Evolutionary conservation across 2,888 invertebrate species (phyloP), one percentile per base, ranked within the genome.

Genomic region (Tetanocera ferruginea): DNA sequence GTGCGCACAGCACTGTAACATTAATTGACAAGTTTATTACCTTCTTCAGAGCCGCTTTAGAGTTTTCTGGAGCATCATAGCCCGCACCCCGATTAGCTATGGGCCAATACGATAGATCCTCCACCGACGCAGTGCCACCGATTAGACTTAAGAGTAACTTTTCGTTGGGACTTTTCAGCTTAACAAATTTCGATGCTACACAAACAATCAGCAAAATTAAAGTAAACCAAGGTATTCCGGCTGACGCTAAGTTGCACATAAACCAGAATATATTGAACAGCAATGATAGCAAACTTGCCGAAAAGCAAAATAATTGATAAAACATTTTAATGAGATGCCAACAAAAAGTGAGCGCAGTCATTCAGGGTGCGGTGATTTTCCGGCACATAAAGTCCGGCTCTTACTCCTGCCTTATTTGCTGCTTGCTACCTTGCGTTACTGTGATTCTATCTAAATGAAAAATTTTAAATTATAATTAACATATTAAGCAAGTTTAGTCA

Each of bases 51-150:
- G 90, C 89, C 60, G 88, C 88, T 82, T 85, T 86, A 2, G 90
- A 89, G 77, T 90, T 90, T 80, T 89, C 90, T 0, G 90, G 89
- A 25, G 89, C 89, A 85, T 90, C 90, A 81, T 89, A 90, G 51
- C 87, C 87, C 78, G 89, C 89, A 66, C 88, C 90, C 19, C 88
- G 87, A 83, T 88, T 88, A 1, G 89, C 90, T 71, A 90, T 88
- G 52, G 89, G 88, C 89, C 90, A 90, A 78, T 88, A 88, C 57
- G 89, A 87, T 75, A 88, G 83, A 76, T 90, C 89, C 79, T 88
- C 87, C 14, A 86, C 85, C 19, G 84, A 83, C 28, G 77, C 83
- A 73, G 85, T 83, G 74, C 84, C 84, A 11, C 87, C 88, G 23
- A 89, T 80, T 31, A 89, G 78, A 49, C 84, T 85, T 0, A 87